Conservation (phyloP, 1,140 invertebrate genomes). For the Campoletis sonorensis region DNA sequence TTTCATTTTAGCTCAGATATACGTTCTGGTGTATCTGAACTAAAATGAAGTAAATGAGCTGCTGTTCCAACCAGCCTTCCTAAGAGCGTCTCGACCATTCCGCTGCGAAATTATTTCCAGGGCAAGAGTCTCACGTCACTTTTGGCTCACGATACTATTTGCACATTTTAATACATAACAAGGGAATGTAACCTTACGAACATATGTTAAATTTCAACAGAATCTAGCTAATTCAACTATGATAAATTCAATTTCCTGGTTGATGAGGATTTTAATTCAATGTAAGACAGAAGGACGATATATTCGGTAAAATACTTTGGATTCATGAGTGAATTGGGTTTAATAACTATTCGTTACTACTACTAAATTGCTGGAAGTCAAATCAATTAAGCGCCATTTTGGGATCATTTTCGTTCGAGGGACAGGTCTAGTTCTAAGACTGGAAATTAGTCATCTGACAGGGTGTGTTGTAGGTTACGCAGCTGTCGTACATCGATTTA, state of each 20-base stretch:
- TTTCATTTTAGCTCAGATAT: neutral
- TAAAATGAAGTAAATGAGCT: too few relatives aligned
- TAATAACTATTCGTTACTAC: neutral
- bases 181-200: neutral
- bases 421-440: neutral
- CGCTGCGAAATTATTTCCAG: neutral
- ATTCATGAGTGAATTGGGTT: neutral
- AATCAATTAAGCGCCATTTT: neutral
- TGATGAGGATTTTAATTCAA: too few relatives aligned
- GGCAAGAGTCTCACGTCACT: neutral
- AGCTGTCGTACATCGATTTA: conserved; percentile 35
- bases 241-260: too few relatives aligned
- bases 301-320: neutral
- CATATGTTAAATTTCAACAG: neutral
- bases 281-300: too few relatives aligned
- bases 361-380: neutral
- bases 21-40: too few relatives aligned
- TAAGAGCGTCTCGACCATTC: neutral
- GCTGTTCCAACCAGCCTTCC: too few relatives aligned
- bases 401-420: neutral
- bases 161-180: neutral
- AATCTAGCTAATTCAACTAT: neutral
- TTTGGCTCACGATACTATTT: neutral
- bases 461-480: neutral
- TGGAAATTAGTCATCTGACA: conserved; percentile 33